These are phyloP conservation scores for Pachyuromys duprasi DNA, from an alignment of 2,797 vertebrate genomes.

Conservation along the genomic window DNA sequence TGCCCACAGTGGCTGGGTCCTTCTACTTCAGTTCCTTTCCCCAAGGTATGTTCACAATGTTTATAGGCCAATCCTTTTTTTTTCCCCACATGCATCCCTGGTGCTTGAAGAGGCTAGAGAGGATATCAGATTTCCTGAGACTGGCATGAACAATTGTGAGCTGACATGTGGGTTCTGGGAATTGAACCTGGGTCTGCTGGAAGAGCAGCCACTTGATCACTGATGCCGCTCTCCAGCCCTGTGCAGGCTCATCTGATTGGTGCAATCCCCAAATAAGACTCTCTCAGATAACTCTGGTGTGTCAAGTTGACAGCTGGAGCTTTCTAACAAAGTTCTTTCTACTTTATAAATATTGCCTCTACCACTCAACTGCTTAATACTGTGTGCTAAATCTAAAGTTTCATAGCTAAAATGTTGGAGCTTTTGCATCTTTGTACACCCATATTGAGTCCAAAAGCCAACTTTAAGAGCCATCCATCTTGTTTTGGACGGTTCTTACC, in stretches of 20 bases:
- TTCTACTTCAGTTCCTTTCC: neutral
- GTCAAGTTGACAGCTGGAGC: neutral
- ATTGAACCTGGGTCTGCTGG: neutral
- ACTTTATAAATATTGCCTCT: constrained; percentile 52
- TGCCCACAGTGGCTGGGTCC: neutral
- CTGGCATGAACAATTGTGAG: neutral
- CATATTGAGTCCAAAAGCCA: neutral
- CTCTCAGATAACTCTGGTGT: neutral
- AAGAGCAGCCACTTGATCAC: neutral
- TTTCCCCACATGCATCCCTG: neutral
- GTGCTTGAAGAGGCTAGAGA: neutral
- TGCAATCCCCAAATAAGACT: neutral
- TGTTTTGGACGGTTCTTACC: neutral
- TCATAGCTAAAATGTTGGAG: constrained; percentile 2
- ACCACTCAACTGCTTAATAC: constrained; percentile 1
- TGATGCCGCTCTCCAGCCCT: neutral
- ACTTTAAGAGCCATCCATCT: neutral
- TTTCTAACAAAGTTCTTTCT: constrained; percentile 25
- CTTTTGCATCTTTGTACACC: neutral
- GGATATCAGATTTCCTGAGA: neutral
- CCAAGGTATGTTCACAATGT: neutral
- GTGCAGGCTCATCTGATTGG: neutral
- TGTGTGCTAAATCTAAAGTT: constrained; percentile 64
- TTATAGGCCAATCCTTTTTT: neutral
- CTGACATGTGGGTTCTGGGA: neutral